These are phyloP conservation scores for Phylloscopus collybita DNA, from an alignment of 2,797 vertebrate genomes.

Conservation along the genomic window DNA sequence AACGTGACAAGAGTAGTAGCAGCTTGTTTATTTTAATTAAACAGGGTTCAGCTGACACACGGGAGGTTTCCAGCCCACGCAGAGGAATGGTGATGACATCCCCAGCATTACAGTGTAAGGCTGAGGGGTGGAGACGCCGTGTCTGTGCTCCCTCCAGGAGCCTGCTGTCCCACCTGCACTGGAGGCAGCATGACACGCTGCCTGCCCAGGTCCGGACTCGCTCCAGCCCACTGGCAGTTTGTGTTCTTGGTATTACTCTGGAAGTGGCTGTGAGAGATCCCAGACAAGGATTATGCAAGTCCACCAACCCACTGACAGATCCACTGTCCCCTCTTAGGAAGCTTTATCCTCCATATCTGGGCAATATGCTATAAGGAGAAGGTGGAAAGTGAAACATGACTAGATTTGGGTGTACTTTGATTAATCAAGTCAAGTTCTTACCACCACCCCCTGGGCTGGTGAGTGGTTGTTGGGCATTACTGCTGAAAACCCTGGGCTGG, in stretches of 20 bases:
- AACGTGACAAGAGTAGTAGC: background rate
- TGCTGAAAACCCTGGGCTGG: background rate
- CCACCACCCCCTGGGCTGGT: background rate
- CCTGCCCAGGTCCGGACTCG: background rate
- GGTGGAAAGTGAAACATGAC: background rate
- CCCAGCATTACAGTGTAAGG: background rate
- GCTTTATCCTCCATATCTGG: background rate
- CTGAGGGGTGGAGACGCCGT: background rate
- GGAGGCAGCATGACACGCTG: constrained; percentile 20
- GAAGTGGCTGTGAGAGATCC: background rate
- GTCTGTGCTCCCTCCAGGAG: background rate
- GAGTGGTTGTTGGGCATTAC: background rate
- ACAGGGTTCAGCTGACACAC: background rate
- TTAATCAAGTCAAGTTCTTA: background rate
- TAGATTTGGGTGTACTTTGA: background rate
- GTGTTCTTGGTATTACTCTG: background rate
- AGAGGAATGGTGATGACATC: background rate
- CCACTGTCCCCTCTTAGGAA: background rate
- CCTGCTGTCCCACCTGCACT: constrained; percentile 23
- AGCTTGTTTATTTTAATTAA: background rate
- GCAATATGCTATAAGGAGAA: background rate
- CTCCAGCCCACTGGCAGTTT: background rate
- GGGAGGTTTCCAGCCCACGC: background rate
- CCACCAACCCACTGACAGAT: background rate
- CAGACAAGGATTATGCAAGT: background rate